Evolutionary conservation across 2,113 vertebrate species (phyloP), one percentile per base, ranked within the genome.

Genomic region (Apteryx owenii): DNA sequence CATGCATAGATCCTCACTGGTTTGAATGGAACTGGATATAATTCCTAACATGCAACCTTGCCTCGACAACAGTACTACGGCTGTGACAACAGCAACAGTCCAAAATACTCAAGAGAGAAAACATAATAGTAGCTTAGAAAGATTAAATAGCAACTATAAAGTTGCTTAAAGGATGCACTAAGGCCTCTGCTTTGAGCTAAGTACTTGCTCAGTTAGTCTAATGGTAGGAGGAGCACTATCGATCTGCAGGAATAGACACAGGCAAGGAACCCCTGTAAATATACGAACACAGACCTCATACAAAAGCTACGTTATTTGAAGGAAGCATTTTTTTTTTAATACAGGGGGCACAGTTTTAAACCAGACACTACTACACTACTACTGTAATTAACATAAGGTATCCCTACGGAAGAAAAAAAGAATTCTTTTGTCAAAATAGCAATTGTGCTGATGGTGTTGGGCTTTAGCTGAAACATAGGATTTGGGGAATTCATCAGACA

Each of bases 21-120:
- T 61, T 19, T 29, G 9, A 76, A 72, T 3, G 11, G 46, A 58
- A 83, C 19, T 0, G 0, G 21, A 46, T 46, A 73, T 11, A 29
- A 23, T 20, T 64, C 44, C 36, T 42, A 15, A 88, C 60, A 31
- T 17, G 61, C 3, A 48, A 21, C 22, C 31, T 85, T 36, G 60
- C 23, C 76, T 88, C 69, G 65, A 79, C 20, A 82, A 62, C 81
- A 93, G 51, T 46, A 87, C 20, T 46, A 64, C 50, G 91, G 56
- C 50, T 60, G 33, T 36, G 42, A 26, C 65, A 87, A 42, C 53
- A 68, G 31, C 3, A 2, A 60, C 28, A 72, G 38, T 17, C 54
- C 48, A 77, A 84, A 83, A 31, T 48, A 28, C 31, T 42, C 14
- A 0, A 38, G 26, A 79, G 15, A 28, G 11, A 16, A 53, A 46